Conservation (phyloP, 2,888 invertebrate species). For the Melanargia galathea region DNA sequence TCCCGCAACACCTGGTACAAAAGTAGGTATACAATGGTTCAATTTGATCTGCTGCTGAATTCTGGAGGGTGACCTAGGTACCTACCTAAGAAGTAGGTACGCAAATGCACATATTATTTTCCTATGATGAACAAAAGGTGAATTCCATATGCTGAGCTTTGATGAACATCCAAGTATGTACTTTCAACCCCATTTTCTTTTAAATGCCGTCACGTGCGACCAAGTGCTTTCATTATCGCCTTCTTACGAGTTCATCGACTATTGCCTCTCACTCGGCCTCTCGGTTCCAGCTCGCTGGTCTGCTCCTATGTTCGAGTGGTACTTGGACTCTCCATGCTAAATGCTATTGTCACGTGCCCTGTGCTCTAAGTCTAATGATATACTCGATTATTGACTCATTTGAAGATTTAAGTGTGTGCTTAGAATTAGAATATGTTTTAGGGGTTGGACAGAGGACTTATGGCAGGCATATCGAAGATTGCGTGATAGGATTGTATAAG, state of each 20-base stretch:
- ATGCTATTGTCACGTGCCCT: constrained; percentile 38
- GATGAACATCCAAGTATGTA: constrained; percentile 38
- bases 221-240: constrained; percentile 53
- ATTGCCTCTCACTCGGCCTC: constrained; percentile 26
- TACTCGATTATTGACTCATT: constrained; percentile 24
- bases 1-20: too few species aligned
- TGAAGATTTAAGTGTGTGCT: constrained; percentile 11
- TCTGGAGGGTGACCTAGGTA: neutral
- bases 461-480: neutral
- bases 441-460: neutral
- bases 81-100: neutral
- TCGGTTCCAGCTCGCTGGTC: constrained; percentile 37
- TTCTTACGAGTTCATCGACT: constrained; percentile 45
- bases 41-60: neutral
- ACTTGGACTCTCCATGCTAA: constrained; percentile 32
- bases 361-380: constrained; percentile 4
- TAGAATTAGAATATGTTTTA: constrained; percentile 19
- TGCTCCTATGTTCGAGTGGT: constrained; percentile 29
- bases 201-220: constrained; percentile 64
- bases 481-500: neutral
- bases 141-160: constrained; percentile 57
- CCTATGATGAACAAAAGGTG: neutral
- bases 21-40: too few species aligned
- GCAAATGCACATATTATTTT: neutral
- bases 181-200: constrained; percentile 38